A percentile compares a stretch with the other conserved stretches of the same genome.
Evolutionary conservation across 2,888 invertebrate genomes (phyloP).

Genomic region (Hymenopus coronatus): DNA sequence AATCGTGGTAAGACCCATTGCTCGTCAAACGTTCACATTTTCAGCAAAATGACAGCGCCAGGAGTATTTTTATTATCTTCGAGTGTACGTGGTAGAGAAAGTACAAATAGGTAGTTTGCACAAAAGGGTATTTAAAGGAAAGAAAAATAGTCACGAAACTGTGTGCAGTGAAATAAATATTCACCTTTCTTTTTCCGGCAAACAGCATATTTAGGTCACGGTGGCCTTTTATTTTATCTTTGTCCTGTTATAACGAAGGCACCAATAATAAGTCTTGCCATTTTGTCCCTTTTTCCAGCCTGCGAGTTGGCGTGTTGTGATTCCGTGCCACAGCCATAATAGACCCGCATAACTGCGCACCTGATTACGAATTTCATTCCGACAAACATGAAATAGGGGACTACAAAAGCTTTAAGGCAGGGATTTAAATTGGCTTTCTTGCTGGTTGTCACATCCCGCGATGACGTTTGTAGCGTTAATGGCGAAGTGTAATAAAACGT

Average conservation of each 20-base stretch:
- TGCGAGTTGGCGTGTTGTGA: background rate
- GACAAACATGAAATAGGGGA: background rate
- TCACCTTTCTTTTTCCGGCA: background rate
- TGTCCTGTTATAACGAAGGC: background rate
- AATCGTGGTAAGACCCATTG: too few species aligned
- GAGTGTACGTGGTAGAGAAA: too few species aligned
- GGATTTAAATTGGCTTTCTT: background rate
- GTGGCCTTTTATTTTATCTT: background rate
- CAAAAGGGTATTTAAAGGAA: background rate
- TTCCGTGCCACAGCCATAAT: background rate
- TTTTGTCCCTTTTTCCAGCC: background rate
- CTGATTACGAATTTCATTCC: background rate
- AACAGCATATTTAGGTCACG: background rate
- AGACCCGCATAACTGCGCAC: background rate
- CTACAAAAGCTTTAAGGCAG: background rate
- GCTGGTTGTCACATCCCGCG: background rate
- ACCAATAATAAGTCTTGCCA: background rate
- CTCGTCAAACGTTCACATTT: too few species aligned
- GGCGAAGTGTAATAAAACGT: background rate
- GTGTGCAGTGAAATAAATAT: background rate
- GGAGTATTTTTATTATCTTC: too few species aligned
- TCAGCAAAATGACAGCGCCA: too few species aligned
- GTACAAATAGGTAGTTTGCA: too few species aligned
- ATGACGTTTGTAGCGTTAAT: background rate
- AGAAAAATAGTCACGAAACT: background rate